These are phyloP conservation scores for Cottus gobio DNA, from an alignment of 2,113 vertebrate species.

Conservation along the genomic window DNA sequence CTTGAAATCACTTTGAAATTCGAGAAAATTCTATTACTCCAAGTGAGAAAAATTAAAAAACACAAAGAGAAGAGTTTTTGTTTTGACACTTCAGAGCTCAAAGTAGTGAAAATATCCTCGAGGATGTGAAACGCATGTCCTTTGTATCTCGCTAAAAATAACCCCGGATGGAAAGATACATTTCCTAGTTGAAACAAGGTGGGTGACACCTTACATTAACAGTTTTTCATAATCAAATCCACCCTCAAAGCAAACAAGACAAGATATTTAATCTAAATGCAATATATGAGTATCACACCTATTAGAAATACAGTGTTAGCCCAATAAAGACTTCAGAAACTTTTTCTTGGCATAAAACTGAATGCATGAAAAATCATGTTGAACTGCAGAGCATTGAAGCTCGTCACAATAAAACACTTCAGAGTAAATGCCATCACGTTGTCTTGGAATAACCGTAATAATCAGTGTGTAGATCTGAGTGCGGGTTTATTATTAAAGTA, in stretches of 20 bases:
- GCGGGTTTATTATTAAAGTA: background rate
- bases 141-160: background rate
- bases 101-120: background rate
- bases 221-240: background rate
- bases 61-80: background rate
- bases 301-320: background rate
- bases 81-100: background rate
- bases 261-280: background rate
- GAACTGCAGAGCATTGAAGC: no score
- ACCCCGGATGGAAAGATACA: background rate
- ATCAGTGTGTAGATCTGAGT: no score
- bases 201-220: background rate
- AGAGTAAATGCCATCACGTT: background rate
- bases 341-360: background rate
- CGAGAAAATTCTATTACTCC: background rate
- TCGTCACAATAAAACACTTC: background rate
- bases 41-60: background rate
- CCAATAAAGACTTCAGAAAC: background rate
- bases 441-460: background rate
- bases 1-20: background rate
- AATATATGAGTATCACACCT: no score
- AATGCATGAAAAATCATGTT: background rate
- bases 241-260: background rate
- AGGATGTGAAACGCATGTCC: background rate
- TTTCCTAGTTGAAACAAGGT: background rate